These are phyloP conservation scores for Darevskia mixta DNA, from an alignment of 2,797 vertebrate species.

Conservation along the genomic window DNA sequence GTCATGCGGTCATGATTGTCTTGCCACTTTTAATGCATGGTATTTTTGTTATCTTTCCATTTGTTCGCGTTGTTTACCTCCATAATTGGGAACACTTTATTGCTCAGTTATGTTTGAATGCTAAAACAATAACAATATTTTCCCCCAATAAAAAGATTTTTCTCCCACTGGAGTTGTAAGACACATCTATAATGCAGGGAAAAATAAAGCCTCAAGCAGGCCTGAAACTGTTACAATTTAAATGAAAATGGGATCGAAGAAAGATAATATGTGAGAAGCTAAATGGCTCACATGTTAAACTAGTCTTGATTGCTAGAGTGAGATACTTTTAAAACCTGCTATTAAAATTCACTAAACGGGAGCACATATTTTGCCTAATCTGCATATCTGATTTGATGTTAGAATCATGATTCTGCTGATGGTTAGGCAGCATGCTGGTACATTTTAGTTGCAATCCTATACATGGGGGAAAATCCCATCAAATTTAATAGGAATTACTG, in stretches of 20 bases:
- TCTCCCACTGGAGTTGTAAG: not conserved
- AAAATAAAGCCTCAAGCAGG: not conserved
- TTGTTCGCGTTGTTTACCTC: constrained; percentile 34
- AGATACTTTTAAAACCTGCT: constrained; percentile 33
- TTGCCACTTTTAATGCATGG: fast-evolving
- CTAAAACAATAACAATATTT: constrained; percentile 34
- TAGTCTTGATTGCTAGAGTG: constrained; percentile 31
- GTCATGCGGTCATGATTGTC: fast-evolving
- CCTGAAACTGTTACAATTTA: constrained; percentile 51
- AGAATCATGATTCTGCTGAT: not conserved
- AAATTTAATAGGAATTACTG: not conserved
- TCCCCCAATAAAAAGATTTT: not conserved
- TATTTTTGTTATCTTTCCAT: not conserved
- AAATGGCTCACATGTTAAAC: constrained; percentile 50
- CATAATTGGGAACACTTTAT: not conserved
- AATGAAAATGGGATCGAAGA: constrained; percentile 32
- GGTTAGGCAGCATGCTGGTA: not conserved
- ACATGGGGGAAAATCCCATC: not conserved
- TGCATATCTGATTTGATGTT: not conserved
- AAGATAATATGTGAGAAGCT: constrained; percentile 53
- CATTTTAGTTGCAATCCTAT: not conserved
- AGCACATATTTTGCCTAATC: constrained; percentile 38
- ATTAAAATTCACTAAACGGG: constrained; percentile 51
- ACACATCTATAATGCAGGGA: not conserved
- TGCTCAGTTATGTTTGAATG: constrained; percentile 41